Base-by-base conservation (phyloP, 2,113 vertebrate genomes). In the Maylandia zebra region DNA sequence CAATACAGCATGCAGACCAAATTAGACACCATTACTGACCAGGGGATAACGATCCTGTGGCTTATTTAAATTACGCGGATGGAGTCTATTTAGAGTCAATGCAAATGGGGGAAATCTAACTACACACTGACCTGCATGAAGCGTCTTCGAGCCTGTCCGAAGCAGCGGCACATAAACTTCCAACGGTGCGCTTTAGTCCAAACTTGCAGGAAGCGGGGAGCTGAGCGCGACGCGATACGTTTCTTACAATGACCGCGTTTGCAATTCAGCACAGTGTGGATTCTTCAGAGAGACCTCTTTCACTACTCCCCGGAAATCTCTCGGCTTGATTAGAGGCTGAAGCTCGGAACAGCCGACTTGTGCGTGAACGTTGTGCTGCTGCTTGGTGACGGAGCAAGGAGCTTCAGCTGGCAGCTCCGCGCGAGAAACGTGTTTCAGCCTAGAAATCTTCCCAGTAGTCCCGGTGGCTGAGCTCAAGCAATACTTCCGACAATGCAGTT, bases 161-260 rank as follows among this genome's bases (percentile, higher is more conserved):
- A 82, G 64, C 83, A 43, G 88, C 61, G 66, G 89, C 85, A 48
- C 80, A 57, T 82, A 92, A 95, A 95, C 93, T 95, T 94, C 94
- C 93, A 92, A 89, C 90, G 76, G 85, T 83, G 93, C 91, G 93
- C 90, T 87, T 87, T 88, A 92, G 83, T 93, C 93, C 94, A 93
- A 95, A 95, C 93, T 95, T 93, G 48, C 81, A 78, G 64, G 86
- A 76, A 53, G 83, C 83, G 13, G 87, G 3, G 79, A 52, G 64
- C 80, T 81, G 64, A 43, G 89, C 5, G 83, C 86, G 74, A 48
- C 61, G 81, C 59, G 78, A 27, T 5, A 82, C 22, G 19, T 81
- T 45, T 81, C 56, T 66, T 22, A 19, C 89, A 78, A 55, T 7
- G 36, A 50, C 69, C 50, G 89, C 80, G 74, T 17, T 84, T 82